These are phyloP conservation scores for Allophyes oxyacanthae DNA, from an alignment of 2,888 invertebrate genomes.

Conservation along the genomic window DNA sequence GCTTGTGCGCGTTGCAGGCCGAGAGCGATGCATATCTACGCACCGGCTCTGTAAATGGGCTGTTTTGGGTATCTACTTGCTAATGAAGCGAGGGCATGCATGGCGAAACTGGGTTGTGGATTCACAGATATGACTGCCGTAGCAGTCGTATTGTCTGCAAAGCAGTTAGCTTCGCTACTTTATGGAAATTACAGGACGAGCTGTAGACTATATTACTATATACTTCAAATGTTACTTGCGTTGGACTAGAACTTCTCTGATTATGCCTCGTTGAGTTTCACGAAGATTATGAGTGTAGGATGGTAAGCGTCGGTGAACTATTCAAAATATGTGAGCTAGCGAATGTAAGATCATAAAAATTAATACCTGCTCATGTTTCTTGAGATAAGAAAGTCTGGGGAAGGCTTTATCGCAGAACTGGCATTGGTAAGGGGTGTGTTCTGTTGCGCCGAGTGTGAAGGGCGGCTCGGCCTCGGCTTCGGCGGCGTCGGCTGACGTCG, in stretches of 20 bases:
- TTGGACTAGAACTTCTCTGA: slow-evolving; percentile 28
- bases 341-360: slow-evolving; percentile 11
- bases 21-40: slow-evolving; percentile 86
- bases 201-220: slow-evolving; percentile 50
- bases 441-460: slow-evolving; percentile 91
- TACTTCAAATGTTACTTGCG: slow-evolving; percentile 29
- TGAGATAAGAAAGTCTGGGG: slow-evolving; percentile 95
- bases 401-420: slow-evolving; percentile 98
- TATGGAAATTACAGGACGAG: slow-evolving; percentile 66
- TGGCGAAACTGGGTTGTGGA: slow-evolving; percentile 81
- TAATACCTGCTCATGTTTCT: slow-evolving; percentile 97
- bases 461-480: slow-evolving; percentile 91
- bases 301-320: slow-evolving; percentile 12
- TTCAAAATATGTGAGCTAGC: slow-evolving; percentile 8
- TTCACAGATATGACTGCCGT: slow-evolving; percentile 81
- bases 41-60: slow-evolving; percentile 85
- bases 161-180: slow-evolving; percentile 72
- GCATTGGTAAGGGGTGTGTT: slow-evolving; percentile 95
- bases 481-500: slow-evolving; percentile 91
- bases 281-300: slow-evolving; percentile 27
- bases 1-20: slow-evolving; percentile 71
- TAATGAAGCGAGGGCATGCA: slow-evolving; percentile 83
- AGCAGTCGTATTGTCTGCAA: slow-evolving; percentile 76
- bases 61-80: slow-evolving; percentile 88
- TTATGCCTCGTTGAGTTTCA: slow-evolving; percentile 21